Evolutionary conservation across 2,888 invertebrate species (phyloP).

Genomic region (Belgica antarctica): DNA sequence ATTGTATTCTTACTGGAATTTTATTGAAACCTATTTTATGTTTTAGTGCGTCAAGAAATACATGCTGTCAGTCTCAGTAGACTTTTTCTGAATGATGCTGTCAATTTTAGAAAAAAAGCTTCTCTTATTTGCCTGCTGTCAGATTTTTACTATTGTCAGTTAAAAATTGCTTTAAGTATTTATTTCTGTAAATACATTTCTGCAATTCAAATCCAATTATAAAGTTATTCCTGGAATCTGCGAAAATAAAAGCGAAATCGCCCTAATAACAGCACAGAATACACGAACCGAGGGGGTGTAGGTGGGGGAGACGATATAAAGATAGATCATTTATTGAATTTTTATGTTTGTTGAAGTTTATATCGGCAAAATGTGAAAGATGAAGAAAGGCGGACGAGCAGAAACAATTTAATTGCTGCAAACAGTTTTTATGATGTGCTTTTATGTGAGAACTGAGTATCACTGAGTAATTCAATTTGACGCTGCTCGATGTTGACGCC

Average conservation of each 20-base stretch:
- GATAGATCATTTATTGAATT: conserved; percentile 40
- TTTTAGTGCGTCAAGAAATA: too few relatives aligned
- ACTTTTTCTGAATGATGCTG: too few relatives aligned
- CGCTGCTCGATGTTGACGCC: not conserved
- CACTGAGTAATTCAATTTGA: not conserved
- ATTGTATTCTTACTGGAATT: too few relatives aligned
- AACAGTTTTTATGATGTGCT: conserved; percentile 38
- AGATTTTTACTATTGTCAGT: too few relatives aligned
- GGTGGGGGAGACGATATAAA: conserved; percentile 31
- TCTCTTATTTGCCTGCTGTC: too few relatives aligned
- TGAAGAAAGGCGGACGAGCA: not conserved
- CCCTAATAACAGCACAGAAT: conserved; percentile 21
- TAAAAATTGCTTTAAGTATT: too few relatives aligned
- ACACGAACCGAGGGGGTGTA: not conserved
- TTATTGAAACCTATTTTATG: too few relatives aligned
- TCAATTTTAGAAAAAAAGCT: too few relatives aligned
- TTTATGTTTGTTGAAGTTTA: conserved; percentile 27
- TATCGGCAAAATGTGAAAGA: conserved; percentile 1
- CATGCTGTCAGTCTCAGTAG: too few relatives aligned
- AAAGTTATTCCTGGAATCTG: not conserved
- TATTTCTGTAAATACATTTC: too few relatives aligned
- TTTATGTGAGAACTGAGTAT: conserved; percentile 9
- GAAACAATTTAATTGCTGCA: conserved; percentile 20
- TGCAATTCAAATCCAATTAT: too few relatives aligned
- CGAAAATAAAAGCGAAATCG: not conserved